Base-by-base conservation (phyloP, 2,888 invertebrate species). In the Gryllus longicercus region DNA sequence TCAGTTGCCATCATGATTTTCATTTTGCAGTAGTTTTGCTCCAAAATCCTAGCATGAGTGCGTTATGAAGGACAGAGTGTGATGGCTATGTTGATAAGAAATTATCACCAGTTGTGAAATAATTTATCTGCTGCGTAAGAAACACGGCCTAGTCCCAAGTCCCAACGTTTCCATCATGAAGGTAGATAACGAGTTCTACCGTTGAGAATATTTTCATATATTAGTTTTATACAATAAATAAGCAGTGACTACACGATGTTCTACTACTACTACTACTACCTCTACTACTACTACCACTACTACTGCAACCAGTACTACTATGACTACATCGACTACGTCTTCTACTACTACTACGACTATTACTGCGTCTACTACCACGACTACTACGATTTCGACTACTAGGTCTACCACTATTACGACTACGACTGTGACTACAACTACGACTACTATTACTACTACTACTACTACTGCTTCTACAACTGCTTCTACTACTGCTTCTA, bases 261-360 rank as follows among this genome's bases (percentile, higher is more conserved):
- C 75, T 75, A 75, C 75, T 75, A 75, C 75, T 75, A 75, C 75
- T 75, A 2, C 75, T 75, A 75, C 75, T 75, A 75, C 75, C 2
- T 1, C 75, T 75, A 75, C 75, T 75, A 75, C 75, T 75, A 75
- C 75, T 75, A 75, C 75, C n/a, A 2, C 75, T 75, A 75, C 75
- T 75, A 75, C 75, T 75, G 2, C 75, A 16, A 75, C 75, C 2
- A 75, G 1, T 75, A 75, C 75, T 75, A 75, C 75, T 75, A 75
- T 1, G 11, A 75, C 75, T 75, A 75, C 75, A 16, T 16, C 75
- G 11, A 75, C 75, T 75, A 75, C 75, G 11, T 16, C 75, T 75
- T 16, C 75, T 75, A 75, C 75, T 75, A 75, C 75, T 75, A 75
- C 75, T 75, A 75, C 75, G 11, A 75, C 75, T 75, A 75, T n/a